Evolutionary conservation across 1,140 invertebrate genomes (phyloP), one percentile per base, ranked within the genome.

Genomic region (Pseudomyrmex gracilis): DNA sequence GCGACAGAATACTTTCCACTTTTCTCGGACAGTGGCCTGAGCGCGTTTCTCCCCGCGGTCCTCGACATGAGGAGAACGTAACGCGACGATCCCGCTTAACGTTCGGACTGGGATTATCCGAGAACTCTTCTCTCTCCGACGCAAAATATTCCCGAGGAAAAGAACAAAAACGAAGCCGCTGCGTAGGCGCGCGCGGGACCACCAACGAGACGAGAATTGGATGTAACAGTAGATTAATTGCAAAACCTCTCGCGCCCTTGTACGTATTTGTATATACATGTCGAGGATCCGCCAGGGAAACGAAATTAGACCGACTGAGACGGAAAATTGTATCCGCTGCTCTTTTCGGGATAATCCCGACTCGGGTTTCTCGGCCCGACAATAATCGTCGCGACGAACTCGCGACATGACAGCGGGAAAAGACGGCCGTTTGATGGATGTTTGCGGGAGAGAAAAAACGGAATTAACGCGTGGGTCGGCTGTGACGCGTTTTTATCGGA

Each of bases 71-170:
- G 71, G 45, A 60, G n/a, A 9, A 45, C 49, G 76, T 80, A 84
- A 86, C 64, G 60, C 70, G 47, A 24, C 47, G 57, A 13, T 34
- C 24, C 67, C 49, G 13, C 49, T 10, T 61, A 66, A 83, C 84
- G 57, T 74, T 85, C 58, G 51, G 47, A n/a, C 82, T 45, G 71
- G 66, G 55, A 85, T 87, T 83, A 77, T 22, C 43, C 22, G 43
- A 57, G 17, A 24, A 58, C 43, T 58, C 34, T 58, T 63, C n/a
- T 10, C 45, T 9, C 61, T 17, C 76, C 24, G 17, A 34, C 2
- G 22, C 17, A 57, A 80, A 76, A 71, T 84, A 84, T 66, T 86
- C 51, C 58, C 71, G 73, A 47, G 51, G 47, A 34, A 34, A 71
- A 78, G n/a, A n/a, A 74, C 51, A 22, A 53, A 53, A 53, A 17